These are phyloP conservation scores for Eristalis pertinax DNA, from an alignment of 2,888 invertebrate genomes.

Conservation along the genomic window DNA sequence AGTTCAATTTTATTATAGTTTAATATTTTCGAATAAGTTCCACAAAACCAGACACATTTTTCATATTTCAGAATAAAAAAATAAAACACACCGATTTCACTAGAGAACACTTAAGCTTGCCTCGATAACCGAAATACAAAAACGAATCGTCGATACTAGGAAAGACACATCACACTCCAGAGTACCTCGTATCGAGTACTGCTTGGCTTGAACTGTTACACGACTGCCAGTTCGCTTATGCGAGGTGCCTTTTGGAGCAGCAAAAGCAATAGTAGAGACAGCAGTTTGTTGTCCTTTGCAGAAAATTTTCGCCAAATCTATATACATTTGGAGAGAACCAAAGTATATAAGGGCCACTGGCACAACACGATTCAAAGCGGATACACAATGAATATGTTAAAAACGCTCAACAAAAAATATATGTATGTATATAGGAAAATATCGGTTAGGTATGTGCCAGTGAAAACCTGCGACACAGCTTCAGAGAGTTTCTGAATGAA, in stretches of 20 bases:
- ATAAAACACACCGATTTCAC: background rate
- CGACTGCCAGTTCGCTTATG: slow-evolving; percentile 40
- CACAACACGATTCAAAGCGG: slow-evolving; percentile 34
- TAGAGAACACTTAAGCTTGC: background rate
- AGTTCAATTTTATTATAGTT: background rate
- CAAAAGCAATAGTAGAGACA: slow-evolving; percentile 9
- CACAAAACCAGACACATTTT: background rate
- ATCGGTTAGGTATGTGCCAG: background rate
- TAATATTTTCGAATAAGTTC: background rate
- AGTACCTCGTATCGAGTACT: slow-evolving; percentile 52
- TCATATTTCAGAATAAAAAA: background rate
- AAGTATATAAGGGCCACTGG: slow-evolving; percentile 39
- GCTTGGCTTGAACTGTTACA: slow-evolving; percentile 56
- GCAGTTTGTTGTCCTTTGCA: slow-evolving; percentile 71
- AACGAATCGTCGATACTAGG: slow-evolving; percentile 48
- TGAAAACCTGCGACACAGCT: slow-evolving; percentile 64
- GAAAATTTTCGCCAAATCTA: slow-evolving; percentile 63
- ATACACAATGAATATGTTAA: slow-evolving; percentile 62
- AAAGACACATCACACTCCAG: slow-evolving; percentile 60
- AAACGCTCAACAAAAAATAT: slow-evolving; percentile 15
- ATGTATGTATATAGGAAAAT: background rate
- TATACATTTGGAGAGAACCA: background rate
- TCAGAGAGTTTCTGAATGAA: slow-evolving; percentile 69
- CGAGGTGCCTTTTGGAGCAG: slow-evolving; percentile 54
- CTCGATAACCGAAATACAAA: slow-evolving; percentile 66